Evolutionary conservation across 2,797 vertebrate species (phyloP), one percentile per base, ranked within the genome.

Genomic region (Brachyrhaphis roseni): DNA sequence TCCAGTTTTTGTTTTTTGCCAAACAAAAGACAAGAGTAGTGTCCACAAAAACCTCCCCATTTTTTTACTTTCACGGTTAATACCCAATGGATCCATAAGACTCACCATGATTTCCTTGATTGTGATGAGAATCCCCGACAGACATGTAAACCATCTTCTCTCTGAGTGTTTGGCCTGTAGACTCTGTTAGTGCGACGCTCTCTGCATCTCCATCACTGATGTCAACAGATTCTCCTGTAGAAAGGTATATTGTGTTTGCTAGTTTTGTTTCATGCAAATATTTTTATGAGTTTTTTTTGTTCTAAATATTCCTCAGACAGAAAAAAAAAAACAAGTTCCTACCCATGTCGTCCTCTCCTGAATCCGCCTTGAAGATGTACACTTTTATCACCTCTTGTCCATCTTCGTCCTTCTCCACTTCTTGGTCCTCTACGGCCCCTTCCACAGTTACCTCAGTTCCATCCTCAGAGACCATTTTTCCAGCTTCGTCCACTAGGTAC

Each of bases 121-220:
- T 97, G 82, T 97, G 97, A 86, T 97, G 97, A 87, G 97, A 96
- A 89, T 99, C 98, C 72, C 97, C 98, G 26, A 99, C 97, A 81
- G 98, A 97, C 97, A 99, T 99, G 94, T 99, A 99, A 87, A 99
- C 97, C 98, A 99, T 99, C 93, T 99, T 99, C 94, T 99, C 98
- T 91, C 97, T 94, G 83, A 97, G 96, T 39, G 96, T 95, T 74
- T 97, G 97, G 86, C 98, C 97, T 12, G 96, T 96, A 55, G 97
- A 96, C 87, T 98, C 97, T 0, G 97, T 96, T 81, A 99, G 89
- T 75, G 96, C 95, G 78, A 97, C 95, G 15, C 95, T 94, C 89
- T 99, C 98, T 0, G 96, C 95, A 88, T 99, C 98, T 1, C 97
- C 98, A 57, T 98, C 98, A 53, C 97, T 97, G 91, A 99, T 97